Base-by-base conservation (phyloP, 2,888 invertebrate species). In the Elegia similella region DNA sequence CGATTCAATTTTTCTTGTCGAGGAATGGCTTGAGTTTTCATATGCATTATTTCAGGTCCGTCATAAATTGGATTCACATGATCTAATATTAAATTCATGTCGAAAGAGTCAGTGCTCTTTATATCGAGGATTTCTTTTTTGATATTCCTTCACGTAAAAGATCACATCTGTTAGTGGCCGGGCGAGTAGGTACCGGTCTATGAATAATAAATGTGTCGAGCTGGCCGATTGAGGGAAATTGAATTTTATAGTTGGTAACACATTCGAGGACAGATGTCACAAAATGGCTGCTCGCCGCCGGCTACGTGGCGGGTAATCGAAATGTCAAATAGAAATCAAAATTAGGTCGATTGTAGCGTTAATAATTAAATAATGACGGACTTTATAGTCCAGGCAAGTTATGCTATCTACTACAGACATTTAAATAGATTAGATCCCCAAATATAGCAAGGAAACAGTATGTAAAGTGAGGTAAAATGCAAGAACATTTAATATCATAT, bases 241-340 rank as follows among this genome's bases (percentile, higher is more conserved):
- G 90, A 91, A 91, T 91, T 91, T 91, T 90, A 89, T 90, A 91
- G 88, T 84, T 89, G 78, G 86, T 81, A 89, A 88, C 89, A 89
- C 89, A 89, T 84, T 82, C 75, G 82, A 86, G 85, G 88, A 91
- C 91, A 91, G 90, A 90, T 91, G 91, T 90, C 88, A 87, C 85
- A 88, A 86, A 88, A 88, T 88, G 84, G 82, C 82, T 74, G 82
- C 78, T 72, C 73, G 86, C 85, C 85, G 77, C 75, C 80, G 86
- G 86, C 84, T 78, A 79, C 76, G 77, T 75, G 78, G 73, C 74
- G 77, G 78, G 81, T 86, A 87, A 89, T 88, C 84, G 83, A 88
- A 91, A 88, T 86, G 87, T 90, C 88, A 90, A 90, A 91, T 88
- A 86, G 83, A 88, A 90, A 90, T 90, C 88, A 90, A 88, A 91